Evolutionary conservation across 2,113 vertebrate species (phyloP), one percentile per base, ranked within the genome.

Genomic region (Pipa parva): DNA sequence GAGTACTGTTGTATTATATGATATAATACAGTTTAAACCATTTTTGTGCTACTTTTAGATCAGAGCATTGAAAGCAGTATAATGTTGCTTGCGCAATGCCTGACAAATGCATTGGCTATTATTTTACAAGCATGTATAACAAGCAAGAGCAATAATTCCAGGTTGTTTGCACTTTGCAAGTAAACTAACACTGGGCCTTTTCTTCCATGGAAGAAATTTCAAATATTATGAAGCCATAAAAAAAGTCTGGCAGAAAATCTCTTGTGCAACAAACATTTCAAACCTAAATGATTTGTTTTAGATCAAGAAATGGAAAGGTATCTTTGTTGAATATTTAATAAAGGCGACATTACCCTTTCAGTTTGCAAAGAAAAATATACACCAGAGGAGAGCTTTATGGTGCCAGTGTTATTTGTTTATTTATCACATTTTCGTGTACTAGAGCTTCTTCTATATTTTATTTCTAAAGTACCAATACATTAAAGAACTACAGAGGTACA

Each of bases 201-300:
- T 54, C 24, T 28, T 9, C 6, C 24, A n/a, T 27, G 50, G 7
- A 15, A 54, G 25, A 7, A 54, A 13, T 27, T 27, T 15, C 5
- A 15, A 25, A 17, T 27, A 46, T 46, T 46, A 12, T 46, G 18
- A 18, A 46, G 42, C 42, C 15, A 46, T 54, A 27, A 4, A 27
- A 54, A 27, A 54, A 27, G 25, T n/a, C 50, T 27, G 50, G 25
- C 24, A 54, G 25, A 54, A 17, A 42, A 10, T 7, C 31, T 18
- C 22, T 10, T 36, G 27, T 20, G 26, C 58, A 45, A 45, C 24
- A 77, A 65, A 70, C 36, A 73, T 77, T 83, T 79, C 75, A n/a
- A 77, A 80, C 77, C 69, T 76, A 59, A 80, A 78, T 82, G 79
- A 84, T 80, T 76, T 75, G 75, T 76, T 81, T 77, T 36, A 27